Percentiles rank a stretch among this genome's conserved stretches.
Evolutionary conservation across 2,888 invertebrate genomes (phyloP).

Genomic region (Drymonia ruficornis): DNA sequence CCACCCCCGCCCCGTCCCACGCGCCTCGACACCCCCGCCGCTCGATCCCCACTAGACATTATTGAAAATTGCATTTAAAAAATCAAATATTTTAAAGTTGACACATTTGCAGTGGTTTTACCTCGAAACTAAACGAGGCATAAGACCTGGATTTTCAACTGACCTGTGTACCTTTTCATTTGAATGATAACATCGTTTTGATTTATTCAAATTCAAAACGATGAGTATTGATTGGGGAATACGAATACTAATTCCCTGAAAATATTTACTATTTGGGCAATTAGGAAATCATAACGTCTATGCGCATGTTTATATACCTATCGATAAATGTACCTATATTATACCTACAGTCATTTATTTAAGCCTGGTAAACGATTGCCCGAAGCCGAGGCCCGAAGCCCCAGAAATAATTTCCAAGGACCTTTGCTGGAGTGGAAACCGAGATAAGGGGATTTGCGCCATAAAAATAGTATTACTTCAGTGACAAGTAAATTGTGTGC

Average conservation of each 20-base stretch:
- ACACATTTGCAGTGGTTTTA: neutral
- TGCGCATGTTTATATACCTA: too few relatives aligned
- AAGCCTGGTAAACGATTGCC: conserved; percentile 2
- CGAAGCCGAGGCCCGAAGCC: conserved; percentile 20
- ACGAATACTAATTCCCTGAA: too few relatives aligned
- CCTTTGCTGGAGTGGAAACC: conserved; percentile 63
- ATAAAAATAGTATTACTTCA: conserved; percentile 61
- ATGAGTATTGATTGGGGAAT: too few relatives aligned
- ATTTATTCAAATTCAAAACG: too few relatives aligned
- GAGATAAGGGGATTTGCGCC: conserved; percentile 74
- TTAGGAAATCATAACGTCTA: too few relatives aligned
- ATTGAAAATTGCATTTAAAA: conserved; percentile 40
- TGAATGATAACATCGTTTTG: too few relatives aligned
- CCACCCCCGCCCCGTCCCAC: conserved; percentile 48
- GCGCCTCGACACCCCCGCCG: conserved; percentile 44
- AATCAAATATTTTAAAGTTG: neutral
- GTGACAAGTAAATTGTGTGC: conserved; percentile 32
- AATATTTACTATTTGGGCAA: too few relatives aligned
- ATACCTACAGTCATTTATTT: too few relatives aligned
- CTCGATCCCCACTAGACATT: conserved; percentile 35
- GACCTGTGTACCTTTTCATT: too few relatives aligned
- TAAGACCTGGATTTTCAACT: too few relatives aligned
- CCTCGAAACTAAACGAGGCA: too few relatives aligned
- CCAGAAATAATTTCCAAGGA: conserved; percentile 34
- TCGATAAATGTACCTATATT: too few relatives aligned